A percentile compares a stretch with the other conserved stretches of the same genome.
Evolutionary conservation across 2,888 invertebrate genomes (phyloP).

Genomic region (Steinernema scapterisci): DNA sequence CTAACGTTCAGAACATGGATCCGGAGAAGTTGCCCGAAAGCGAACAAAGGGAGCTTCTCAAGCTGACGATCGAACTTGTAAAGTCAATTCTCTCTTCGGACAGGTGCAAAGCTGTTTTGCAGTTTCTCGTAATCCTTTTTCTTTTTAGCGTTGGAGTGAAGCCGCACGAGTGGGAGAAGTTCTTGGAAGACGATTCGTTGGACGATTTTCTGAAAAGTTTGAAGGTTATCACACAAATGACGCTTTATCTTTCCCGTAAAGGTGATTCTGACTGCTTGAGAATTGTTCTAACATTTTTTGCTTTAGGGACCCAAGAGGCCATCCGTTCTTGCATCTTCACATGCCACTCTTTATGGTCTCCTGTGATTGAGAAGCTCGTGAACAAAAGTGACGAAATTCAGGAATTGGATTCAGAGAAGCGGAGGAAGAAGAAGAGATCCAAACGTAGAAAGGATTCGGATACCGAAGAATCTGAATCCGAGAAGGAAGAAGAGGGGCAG

Average conservation of each 20-base stretch:
- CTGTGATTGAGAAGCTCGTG: background rate
- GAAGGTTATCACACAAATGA: background rate
- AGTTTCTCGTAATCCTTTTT: background rate
- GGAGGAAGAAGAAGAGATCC: background rate
- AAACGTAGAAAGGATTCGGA: background rate
- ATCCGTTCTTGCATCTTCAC: background rate
- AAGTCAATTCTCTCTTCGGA: background rate
- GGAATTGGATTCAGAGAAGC: background rate
- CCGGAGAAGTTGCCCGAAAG: background rate
- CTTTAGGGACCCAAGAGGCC: background rate
- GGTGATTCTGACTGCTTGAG: background rate
- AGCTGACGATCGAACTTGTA: background rate
- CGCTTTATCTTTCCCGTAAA: background rate
- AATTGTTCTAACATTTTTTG: background rate
- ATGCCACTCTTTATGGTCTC: background rate
- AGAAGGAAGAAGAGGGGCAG: background rate
- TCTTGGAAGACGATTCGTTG: background rate
- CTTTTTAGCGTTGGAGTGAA: constrained; percentile 11
- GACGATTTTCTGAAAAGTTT: background rate
- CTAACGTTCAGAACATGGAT: constrained; percentile 7
- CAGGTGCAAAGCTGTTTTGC: background rate
- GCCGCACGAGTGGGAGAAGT: background rate
- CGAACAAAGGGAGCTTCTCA: background rate
- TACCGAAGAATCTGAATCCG: background rate
- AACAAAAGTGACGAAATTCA: background rate